phyloP scores from a whole-genome alignment of 2,797 vertebrate genomes.

The Lepidocolaptes lacrymiger region DNA sequence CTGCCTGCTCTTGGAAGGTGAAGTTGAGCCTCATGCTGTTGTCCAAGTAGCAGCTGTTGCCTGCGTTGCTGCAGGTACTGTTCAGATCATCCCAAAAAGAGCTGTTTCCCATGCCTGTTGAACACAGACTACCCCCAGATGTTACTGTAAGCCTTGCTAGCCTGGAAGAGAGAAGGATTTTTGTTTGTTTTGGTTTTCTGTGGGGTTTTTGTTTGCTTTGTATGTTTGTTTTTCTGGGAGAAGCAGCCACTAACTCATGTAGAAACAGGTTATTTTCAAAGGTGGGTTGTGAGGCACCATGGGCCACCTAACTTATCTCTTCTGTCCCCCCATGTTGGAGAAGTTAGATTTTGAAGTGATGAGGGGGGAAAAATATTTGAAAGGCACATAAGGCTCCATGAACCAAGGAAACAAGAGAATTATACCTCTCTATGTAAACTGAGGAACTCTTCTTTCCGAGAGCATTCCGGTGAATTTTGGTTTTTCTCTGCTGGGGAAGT shows the following conservation, averaged over 20 bases:
- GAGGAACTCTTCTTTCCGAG: not conserved
- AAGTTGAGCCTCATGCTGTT: conserved; percentile 26
- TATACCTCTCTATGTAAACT: not conserved
- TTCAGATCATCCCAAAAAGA: not conserved
- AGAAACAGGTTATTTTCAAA: not conserved
- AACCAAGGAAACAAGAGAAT: not conserved
- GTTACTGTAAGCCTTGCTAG: not conserved
- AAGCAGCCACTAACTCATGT: not conserved
- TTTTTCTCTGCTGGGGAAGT: not conserved
- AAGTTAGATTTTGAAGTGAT: not conserved
- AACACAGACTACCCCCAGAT: not conserved
- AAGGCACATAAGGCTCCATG: not conserved
- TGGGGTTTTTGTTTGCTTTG: not conserved
- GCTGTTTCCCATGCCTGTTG: conserved; percentile 39
- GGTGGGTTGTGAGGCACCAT: not conserved
- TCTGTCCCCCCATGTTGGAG: not conserved
- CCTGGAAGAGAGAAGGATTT: not conserved
- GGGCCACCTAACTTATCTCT: not conserved
- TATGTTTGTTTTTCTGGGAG: not conserved
- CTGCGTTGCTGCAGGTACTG: not conserved
- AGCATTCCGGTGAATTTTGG: not conserved
- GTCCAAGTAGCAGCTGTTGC: conserved; percentile 5
- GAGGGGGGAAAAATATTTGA: accelerated
- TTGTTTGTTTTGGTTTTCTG: too few species aligned
- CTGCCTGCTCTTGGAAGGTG: conserved; percentile 52